These are phyloP conservation scores for Mola mola DNA, from an alignment of 2,113 vertebrate species.

Conservation along the genomic window DNA sequence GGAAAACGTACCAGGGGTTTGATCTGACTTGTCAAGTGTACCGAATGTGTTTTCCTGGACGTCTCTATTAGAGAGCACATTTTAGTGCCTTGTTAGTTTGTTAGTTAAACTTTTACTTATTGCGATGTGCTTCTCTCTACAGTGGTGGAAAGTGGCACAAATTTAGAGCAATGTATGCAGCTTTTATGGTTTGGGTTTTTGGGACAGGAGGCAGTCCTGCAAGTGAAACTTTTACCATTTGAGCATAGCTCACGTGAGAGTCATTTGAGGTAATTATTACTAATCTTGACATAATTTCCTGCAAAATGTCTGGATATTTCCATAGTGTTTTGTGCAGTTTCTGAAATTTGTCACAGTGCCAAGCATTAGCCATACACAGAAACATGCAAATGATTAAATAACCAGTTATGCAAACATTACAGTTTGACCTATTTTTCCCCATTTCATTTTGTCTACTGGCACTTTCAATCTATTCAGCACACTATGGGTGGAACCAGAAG, in stretches of 20 bases:
- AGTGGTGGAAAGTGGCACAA: background rate
- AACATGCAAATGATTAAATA: no score
- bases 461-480: no score
- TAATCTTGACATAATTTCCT: constrained; percentile 27
- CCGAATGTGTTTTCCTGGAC: no score
- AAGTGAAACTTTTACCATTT: no score
- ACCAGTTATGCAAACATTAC: no score
- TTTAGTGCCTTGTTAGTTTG: constrained; percentile 42
- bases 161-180: background rate
- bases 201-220: constrained; percentile 11
- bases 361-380: no score
- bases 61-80: background rate
- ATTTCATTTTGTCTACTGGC: no score
- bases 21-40: background rate
- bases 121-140: constrained; percentile 4
- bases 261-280: constrained; percentile 37
- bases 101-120: constrained; percentile 20
- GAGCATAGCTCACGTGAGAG: constrained; percentile 39
- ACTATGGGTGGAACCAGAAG: constrained; percentile 15
- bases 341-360: no score
- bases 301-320: constrained; percentile 2
- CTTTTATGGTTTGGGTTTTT: constrained; percentile 10
- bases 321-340: no score
- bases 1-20: constrained; percentile 18
- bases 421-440: no score